Evolutionary conservation across 2,113 vertebrate genomes (phyloP).

Genomic region (Castor canadensis): DNA sequence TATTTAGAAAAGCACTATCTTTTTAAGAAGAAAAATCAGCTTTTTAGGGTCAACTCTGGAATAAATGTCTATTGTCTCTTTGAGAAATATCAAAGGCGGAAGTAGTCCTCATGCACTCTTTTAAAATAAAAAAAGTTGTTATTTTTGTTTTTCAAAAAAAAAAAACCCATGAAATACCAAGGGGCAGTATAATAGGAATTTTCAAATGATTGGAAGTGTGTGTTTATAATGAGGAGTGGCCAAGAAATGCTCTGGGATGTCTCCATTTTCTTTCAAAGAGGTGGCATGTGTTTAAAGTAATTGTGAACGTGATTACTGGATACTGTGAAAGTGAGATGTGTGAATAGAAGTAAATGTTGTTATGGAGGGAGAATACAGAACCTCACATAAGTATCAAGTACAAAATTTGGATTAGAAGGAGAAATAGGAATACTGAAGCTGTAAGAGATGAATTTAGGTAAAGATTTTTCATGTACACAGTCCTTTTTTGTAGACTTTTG

Average conservation of each 20-base stretch:
- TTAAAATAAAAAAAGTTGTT: neutral
- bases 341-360: constrained; percentile 29
- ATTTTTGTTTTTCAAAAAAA: constrained; percentile 22
- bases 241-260: constrained; percentile 27
- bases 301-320: constrained; percentile 48
- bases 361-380: constrained; percentile 6
- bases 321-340: constrained; percentile 30
- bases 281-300: constrained; percentile 47
- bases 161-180: neutral
- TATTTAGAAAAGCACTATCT: constrained; percentile 56
- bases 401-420: constrained; percentile 34
- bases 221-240: constrained; percentile 41
- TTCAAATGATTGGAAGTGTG: neutral
- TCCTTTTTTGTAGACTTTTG: constrained; percentile 33
- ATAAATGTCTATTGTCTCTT: constrained; percentile 35
- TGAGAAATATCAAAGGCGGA: constrained; percentile 39
- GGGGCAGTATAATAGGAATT: constrained; percentile 26
- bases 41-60: constrained; percentile 45
- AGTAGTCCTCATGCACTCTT: constrained; percentile 50
- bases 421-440: constrained; percentile 31
- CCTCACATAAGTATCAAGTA: constrained; percentile 45
- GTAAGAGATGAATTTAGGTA: constrained; percentile 49
- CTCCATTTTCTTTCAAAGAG: constrained; percentile 53
- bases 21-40: constrained; percentile 48
- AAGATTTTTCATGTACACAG: constrained; percentile 15